Evolutionary conservation across 1,140 invertebrate species (phyloP).

Genomic region (Choristoneura fumiferana): DNA sequence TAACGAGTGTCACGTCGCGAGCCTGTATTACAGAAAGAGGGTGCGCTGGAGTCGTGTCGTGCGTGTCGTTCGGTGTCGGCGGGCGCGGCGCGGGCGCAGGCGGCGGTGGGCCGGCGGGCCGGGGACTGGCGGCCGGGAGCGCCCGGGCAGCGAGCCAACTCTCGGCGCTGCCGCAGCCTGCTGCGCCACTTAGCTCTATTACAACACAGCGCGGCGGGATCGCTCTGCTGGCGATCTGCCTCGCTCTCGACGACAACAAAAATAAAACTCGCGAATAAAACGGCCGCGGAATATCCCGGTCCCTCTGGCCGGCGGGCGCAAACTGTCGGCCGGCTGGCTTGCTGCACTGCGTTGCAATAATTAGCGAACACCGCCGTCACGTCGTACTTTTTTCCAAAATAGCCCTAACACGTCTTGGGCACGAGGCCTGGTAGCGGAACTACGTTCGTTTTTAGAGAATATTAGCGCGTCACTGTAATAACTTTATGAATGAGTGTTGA

Average conservation of each 20-base stretch:
- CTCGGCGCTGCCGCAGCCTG: conserved; percentile 31
- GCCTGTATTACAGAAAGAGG: conserved; percentile 21
- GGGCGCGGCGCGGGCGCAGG: conserved; percentile 59
- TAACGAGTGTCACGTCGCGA: conserved; percentile 30
- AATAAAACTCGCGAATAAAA: conserved; percentile 56
- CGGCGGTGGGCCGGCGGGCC: conserved; percentile 54
- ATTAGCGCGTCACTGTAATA: conserved; percentile 26
- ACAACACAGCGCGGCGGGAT: conserved; percentile 46
- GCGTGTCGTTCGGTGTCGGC: conserved; percentile 39
- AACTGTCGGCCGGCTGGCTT: neutral
- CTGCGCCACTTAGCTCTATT: conserved; percentile 62
- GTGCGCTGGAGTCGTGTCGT: conserved; percentile 22
- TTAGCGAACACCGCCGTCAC: neutral
- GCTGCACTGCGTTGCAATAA: neutral
- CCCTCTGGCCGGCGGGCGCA: conserved; percentile 14
- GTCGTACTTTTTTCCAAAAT: conserved; percentile 28
- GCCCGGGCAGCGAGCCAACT: conserved; percentile 68
- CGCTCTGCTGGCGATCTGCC: conserved; percentile 24
- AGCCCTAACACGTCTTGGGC: conserved; percentile 29
- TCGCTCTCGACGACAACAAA: conserved; percentile 48
- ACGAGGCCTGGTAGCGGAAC: conserved; percentile 22
- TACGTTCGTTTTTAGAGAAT: neutral
- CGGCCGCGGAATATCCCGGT: conserved; percentile 26
- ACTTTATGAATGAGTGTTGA: conserved; percentile 59
- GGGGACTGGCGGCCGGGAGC: conserved; percentile 51